Base-by-base conservation (phyloP, 2,888 invertebrate genomes). In the Neoaliturus tenellus region DNA sequence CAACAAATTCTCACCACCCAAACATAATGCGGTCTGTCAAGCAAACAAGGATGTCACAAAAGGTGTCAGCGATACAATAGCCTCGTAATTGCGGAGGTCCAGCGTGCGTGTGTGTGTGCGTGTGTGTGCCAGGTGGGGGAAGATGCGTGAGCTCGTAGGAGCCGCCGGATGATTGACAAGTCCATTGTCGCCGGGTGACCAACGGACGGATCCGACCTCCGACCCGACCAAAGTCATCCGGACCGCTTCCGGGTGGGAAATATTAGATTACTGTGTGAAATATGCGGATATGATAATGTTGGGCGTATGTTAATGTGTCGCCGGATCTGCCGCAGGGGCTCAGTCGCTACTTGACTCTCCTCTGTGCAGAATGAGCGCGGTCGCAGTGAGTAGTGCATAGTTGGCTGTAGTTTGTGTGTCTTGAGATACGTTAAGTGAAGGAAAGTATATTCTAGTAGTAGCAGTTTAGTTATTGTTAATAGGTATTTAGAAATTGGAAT, bases 221-320 rank as follows among this genome's bases (percentile, higher is more conserved):
- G 55, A 78, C 78, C 78, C 28, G 78, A 51, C 12, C n/a, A 73
- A 75, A 75, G 75, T 75, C 75, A 75, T 75, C 75, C 48, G 28
- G 35, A 48, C 48, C 14, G 12, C 51, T 55, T 78, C 78, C 78
- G 78, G 78, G 78, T 78, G 78, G 78, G 78, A 78, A 78, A 75
- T 35, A 75, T 75, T 71, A 71, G 71, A 71, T 71, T 75, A 75
- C 69, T 20, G 48, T 41, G 75, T 75, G 75, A 75, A 75, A 75
- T 48, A 75, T 48, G 35, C 48, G 75, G 75, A 44, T 75, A 44
- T 75, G 62, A 62, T 62, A 62, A 62, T 62, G 62, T 62, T 28
- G 62, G 25, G 62, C 51, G 4, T 17, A 4, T n/a, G n/a, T 51
- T n/a, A 55, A 10, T 3, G 25, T 25, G 2, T 5, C 6, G 62